Evolutionary conservation across 2,113 vertebrate species (phyloP).

Genomic region (Psilopsiagon aymara): DNA sequence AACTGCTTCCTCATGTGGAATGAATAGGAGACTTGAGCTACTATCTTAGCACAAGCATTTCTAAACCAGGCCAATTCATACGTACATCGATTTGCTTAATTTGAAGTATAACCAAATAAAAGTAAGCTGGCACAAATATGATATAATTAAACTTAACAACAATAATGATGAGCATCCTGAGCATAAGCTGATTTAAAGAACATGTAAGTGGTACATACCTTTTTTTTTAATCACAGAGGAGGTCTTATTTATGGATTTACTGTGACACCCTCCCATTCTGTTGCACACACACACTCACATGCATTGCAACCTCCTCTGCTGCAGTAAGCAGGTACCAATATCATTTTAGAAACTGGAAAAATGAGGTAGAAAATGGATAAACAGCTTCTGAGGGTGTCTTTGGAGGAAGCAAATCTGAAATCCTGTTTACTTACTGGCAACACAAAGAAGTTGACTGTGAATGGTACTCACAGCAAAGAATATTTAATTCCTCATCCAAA

Average conservation of each 20-base stretch:
- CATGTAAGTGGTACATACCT: background rate
- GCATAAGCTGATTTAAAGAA: background rate
- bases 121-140: background rate
- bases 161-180: background rate
- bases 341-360: background rate
- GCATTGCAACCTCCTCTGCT: background rate
- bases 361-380: background rate
- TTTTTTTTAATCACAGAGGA: background rate
- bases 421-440: background rate
- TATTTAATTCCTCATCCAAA: background rate
- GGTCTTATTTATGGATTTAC: background rate
- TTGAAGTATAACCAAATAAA: background rate
- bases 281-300: fast-evolving
- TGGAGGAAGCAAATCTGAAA: background rate
- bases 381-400: background rate
- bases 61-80: background rate
- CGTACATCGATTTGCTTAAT: background rate
- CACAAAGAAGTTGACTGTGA: background rate
- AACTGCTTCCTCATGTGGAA: background rate
- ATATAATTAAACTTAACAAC: background rate
- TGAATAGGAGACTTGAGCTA: fast-evolving
- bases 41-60: background rate
- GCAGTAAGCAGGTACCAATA: background rate
- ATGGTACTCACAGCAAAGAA: background rate
- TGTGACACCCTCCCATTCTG: background rate